Conservation (phyloP, 2,797 vertebrate species). For the Tinamus major region DNA sequence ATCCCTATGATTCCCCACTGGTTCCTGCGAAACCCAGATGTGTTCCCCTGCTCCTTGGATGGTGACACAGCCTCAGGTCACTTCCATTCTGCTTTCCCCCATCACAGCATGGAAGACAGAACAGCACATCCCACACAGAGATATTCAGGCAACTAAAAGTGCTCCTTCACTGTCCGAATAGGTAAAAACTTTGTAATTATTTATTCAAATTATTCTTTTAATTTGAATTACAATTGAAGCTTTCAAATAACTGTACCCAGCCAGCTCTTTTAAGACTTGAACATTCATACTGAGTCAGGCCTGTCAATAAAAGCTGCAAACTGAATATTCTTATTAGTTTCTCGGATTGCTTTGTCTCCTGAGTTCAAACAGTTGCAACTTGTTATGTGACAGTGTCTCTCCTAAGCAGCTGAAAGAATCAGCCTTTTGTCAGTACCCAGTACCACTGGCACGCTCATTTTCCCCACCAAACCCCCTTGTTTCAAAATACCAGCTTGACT, state of each 20-base stretch:
- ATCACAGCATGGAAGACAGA: not conserved
- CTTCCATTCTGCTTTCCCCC: not conserved
- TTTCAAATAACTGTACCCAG: slow-evolving; percentile 21
- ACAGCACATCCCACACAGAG: not conserved
- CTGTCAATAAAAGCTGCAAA: not conserved
- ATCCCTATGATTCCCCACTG: rapidly evolving
- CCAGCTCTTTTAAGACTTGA: not conserved
- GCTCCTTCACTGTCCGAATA: not conserved
- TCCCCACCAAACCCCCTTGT: slow-evolving; percentile 5
- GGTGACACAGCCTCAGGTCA: not conserved
- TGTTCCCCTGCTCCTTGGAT: not conserved
- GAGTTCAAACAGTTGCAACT: slow-evolving; percentile 40
- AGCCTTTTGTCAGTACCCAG: slow-evolving; percentile 15
- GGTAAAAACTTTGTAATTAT: not conserved
- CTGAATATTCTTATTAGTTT: slow-evolving; percentile 54
- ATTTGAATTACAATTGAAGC: slow-evolving; percentile 30
- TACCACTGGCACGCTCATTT: not conserved
- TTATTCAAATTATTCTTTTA: slow-evolving; percentile 40
- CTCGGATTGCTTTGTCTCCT: slow-evolving; percentile 9
- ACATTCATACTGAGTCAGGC: not conserved
- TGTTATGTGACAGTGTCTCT: slow-evolving; percentile 20
- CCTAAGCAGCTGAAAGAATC: not conserved
- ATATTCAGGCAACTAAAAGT: not conserved
- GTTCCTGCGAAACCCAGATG: not conserved
- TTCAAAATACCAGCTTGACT: slow-evolving; percentile 51